Percentiles rank a stretch among this genome's conserved stretches.
These are phyloP conservation scores for Andrena bicolor DNA, from an alignment of 2,888 invertebrate genomes.

Conservation along the genomic window DNA sequence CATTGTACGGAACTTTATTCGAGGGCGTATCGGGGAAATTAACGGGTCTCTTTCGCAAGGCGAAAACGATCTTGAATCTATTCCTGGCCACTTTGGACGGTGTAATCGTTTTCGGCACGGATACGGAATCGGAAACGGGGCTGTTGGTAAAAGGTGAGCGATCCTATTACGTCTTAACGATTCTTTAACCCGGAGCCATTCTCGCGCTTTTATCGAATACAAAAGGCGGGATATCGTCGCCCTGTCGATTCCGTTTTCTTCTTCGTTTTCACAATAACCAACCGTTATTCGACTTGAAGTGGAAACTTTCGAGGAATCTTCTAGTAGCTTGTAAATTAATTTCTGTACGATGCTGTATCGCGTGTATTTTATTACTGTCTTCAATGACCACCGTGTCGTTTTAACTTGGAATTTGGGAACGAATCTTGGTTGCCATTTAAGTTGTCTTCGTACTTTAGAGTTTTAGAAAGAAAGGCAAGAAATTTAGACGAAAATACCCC, in stretches of 20 bases:
- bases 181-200: slow-evolving; percentile 55
- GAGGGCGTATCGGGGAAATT: slow-evolving; percentile 69
- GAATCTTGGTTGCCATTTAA: too few species aligned
- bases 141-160: slow-evolving; percentile 73
- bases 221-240: slow-evolving; percentile 9
- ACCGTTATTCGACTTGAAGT: too few species aligned
- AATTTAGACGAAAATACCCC: too few species aligned
- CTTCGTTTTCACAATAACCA: not conserved
- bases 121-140: slow-evolving; percentile 71
- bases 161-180: slow-evolving; percentile 68
- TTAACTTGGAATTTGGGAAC: too few species aligned
- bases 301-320: too few species aligned
- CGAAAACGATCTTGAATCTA: slow-evolving; percentile 72
- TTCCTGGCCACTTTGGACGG: slow-evolving; percentile 76
- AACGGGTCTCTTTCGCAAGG: slow-evolving; percentile 75
- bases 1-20: slow-evolving; percentile 71
- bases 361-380: too few species aligned
- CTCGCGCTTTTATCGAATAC: slow-evolving; percentile 18
- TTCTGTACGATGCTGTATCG: too few species aligned
- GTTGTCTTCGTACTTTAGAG: too few species aligned
- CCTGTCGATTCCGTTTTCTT: not conserved
- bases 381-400: too few species aligned
- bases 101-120: slow-evolving; percentile 72
- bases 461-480: too few species aligned
- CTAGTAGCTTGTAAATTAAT: too few species aligned